Base-by-base conservation (phyloP, 1,140 invertebrate species). In the Zaprionus inermis region DNA sequence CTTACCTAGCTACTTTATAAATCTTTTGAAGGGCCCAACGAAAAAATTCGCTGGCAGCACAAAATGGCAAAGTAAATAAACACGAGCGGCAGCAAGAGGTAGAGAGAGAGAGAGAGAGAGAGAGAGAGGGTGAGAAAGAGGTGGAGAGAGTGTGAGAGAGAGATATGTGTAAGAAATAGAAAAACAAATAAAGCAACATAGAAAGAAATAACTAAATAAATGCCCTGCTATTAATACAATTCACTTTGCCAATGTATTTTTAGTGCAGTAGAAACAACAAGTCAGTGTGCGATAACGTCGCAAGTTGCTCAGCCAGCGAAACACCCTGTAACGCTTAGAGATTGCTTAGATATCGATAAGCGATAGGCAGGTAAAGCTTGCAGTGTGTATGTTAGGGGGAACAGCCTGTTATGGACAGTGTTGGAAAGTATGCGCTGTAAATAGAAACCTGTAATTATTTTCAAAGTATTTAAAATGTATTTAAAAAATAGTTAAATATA, bases 151-250 rank as follows among this genome's bases (percentile, higher is more conserved):
- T 72, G 57, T 59, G 36, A 69, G 34, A 30, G 38, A 55, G 36
- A 49, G 58, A 55, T 28, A 76, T 49, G 68, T 51, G 38, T 71
- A 61, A 70, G 12, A 36, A 10, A 41, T 11, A 78, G 32, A n/a
- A 14, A 46, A 41, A 41, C 52, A 72, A 61, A 52, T 52, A 79
- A 68, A 73, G 54, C 55, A 67, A 73, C 65, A 71, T 58, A 66
- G 65, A 76, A 70, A 67, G 56, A 78, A 90, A 84, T 89, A 89
- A 85, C 85, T 90, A 86, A 86, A 90, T 90, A 90, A 90, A 90
- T 90, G 86, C 86, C 79, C 88, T 76, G 86, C 86, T 90, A 90
- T 90, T 90, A 90, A 90, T 90, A 90, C 75, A 81, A 90, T 90
- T 90, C 86, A 90, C 86, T 90, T 90, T 86, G 83, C 81, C 79